These are phyloP conservation scores for Andrena praecox DNA, from an alignment of 2,888 invertebrate species.

Conservation along the genomic window DNA sequence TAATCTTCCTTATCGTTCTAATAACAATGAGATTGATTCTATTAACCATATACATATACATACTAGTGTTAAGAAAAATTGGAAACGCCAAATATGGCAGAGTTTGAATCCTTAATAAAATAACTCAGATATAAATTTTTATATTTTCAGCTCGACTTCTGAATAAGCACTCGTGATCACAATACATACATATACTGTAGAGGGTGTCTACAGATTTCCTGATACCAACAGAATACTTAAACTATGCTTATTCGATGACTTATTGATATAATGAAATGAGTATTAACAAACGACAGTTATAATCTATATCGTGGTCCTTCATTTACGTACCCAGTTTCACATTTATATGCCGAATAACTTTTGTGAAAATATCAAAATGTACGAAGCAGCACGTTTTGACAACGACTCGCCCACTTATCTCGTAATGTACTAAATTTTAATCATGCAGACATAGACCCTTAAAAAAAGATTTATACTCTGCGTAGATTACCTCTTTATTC, in stretches of 20 bases:
- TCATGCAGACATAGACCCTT: slow-evolving; percentile 51
- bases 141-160: slow-evolving; percentile 11
- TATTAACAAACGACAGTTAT: neutral
- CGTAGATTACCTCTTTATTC: neutral
- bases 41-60: neutral
- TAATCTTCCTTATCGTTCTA: neutral
- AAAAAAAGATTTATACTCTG: slow-evolving; percentile 2
- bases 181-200: slow-evolving; percentile 30
- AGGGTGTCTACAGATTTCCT: slow-evolving; percentile 52
- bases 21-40: neutral
- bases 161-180: slow-evolving; percentile 23
- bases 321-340: neutral
- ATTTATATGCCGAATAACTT: slow-evolving; percentile 2
- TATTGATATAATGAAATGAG: neutral
- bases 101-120: neutral
- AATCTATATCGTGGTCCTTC: neutral
- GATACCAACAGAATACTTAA: slow-evolving; percentile 28
- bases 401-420: slow-evolving; percentile 7
- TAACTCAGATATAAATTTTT: neutral
- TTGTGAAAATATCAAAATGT: slow-evolving; percentile 2
- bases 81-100: neutral
- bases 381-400: slow-evolving; percentile 1
- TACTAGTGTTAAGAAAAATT: neutral
- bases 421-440: slow-evolving; percentile 33
- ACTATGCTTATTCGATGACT: slow-evolving; percentile 8